These are phyloP conservation scores for Syngnathus acus DNA, from an alignment of 2,797 vertebrate genomes.

Conservation along the genomic window DNA sequence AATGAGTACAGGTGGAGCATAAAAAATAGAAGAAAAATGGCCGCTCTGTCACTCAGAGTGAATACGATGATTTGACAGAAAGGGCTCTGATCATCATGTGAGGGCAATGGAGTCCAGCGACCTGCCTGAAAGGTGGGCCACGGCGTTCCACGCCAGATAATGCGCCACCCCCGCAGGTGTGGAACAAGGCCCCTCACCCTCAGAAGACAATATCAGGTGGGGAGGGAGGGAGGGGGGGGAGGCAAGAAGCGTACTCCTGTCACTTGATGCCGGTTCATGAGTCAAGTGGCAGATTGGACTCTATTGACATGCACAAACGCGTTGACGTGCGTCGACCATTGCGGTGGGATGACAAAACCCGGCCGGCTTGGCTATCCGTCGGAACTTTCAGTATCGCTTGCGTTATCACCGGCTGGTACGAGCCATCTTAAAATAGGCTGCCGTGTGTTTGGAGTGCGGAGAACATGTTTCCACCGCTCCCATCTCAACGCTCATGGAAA, in stretches of 20 bases:
- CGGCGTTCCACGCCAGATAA: conserved; percentile 63
- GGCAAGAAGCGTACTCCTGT: too few relatives aligned
- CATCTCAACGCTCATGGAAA: conserved; percentile 75
- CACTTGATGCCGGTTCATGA: conserved; percentile 1
- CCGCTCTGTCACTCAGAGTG: conserved; percentile 47
- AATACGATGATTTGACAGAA: conserved; percentile 38
- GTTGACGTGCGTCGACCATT: conserved; percentile 13
- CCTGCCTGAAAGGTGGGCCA: conserved; percentile 64
- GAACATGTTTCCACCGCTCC: conserved; percentile 65
- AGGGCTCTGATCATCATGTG: conserved; percentile 59
- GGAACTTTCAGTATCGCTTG: conserved; percentile 51
- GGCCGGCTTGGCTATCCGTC: conserved; percentile 53
- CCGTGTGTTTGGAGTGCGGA: conserved; percentile 58
- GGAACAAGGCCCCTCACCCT: conserved; percentile 26
- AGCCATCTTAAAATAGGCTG: conserved; percentile 70
- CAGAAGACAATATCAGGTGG: conserved; percentile 9
- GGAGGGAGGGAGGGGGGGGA: conserved; percentile 5
- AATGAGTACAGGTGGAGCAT: too few relatives aligned
- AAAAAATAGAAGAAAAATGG: conserved; percentile 26
- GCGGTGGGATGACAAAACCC: conserved; percentile 36
- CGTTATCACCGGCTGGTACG: conserved; percentile 51
- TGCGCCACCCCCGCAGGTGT: conserved; percentile 68
- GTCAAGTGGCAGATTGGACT: conserved; percentile 26
- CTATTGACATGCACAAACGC: conserved; percentile 12
- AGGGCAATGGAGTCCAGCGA: conserved; percentile 70